Conservation (phyloP, 2,888 invertebrate genomes). For the Scelioninae gen. 2 region DNA sequence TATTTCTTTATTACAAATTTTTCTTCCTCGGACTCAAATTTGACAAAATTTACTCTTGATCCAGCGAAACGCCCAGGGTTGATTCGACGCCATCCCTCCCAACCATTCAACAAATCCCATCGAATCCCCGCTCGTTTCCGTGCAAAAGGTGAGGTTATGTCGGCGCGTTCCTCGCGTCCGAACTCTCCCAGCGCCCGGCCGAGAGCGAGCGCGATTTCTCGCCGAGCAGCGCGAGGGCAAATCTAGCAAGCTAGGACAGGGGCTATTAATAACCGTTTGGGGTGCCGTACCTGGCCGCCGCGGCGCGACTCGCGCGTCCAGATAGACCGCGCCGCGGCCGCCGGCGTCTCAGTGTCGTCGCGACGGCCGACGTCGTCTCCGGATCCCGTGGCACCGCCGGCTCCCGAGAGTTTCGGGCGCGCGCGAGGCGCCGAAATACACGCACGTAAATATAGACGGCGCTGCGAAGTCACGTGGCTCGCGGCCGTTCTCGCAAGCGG, state of each 20-base stretch:
- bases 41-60: no score
- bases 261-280: conserved; percentile 75
- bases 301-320: conserved; percentile 67
- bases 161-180: no score
- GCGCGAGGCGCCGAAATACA: conserved; percentile 9
- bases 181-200: no score
- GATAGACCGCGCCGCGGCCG: conserved; percentile 70
- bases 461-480: conserved; percentile 1
- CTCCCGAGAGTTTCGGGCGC: conserved; percentile 13
- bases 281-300: conserved; percentile 75
- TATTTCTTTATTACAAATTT: no score
- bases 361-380: conserved; percentile 73
- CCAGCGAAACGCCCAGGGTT: no score
- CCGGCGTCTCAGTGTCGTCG: conserved; percentile 75
- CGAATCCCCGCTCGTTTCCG: no score
- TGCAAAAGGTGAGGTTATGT: no score
- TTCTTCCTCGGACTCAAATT: no score
- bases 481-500: no score
- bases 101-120: no score
- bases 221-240: conserved; percentile 70
- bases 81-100: no score
- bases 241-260: conserved; percentile 74
- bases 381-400: conserved; percentile 44
- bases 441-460: conserved; percentile 21
- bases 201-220: no score